Base-by-base conservation (phyloP, 2,797 vertebrate genomes). In the Trachops cirrhosus region DNA sequence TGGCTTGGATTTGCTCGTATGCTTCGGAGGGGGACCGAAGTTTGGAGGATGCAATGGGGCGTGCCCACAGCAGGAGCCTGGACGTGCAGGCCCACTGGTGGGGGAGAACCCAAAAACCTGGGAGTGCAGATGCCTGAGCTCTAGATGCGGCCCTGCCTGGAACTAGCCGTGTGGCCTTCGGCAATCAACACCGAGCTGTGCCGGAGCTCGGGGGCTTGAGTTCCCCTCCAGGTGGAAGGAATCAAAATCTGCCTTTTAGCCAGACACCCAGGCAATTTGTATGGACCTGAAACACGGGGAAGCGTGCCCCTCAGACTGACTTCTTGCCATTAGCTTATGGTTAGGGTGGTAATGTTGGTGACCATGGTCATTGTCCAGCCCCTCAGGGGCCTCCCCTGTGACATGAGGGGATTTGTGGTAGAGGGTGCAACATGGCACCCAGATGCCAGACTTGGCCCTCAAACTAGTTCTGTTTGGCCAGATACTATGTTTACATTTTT, bases 351-450 rank as follows among this genome's bases (percentile, higher is more conserved):
- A 24, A 68, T 16, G n/a, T 11, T 41, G 16, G 34, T 54, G 48
- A 83, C 57, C 1, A 12, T 0, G 3, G 54, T 44, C 22, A 10
- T 29, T 29, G n/a, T n/a, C n/a, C 3, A 29, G 22, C 6, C 41
- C 34, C 16, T 39, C 32, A 32, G 34, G 32, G 22, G 6, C 26
- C 29, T 50, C 73, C 57, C 68, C 48, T 79, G 57, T 52, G 62
- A 44, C 7, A 4, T 9, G 24, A 83, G 71, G 34, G 19, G n/a
- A 26, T 68, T 41, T 5, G 14, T 39, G 67, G 41, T 14, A 9
- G 41, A 41, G 18, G 4, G 3, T 21, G 19, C 37, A 29, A 29
- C 59, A 46, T 41, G 39, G n/a, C 2, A n/a, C 2, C 32, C 37
- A 12, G 44, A 6, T 29, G 18, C 5, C 54, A 80, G n/a, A 64